phyloP scores from a whole-genome alignment of 1,140 invertebrate species.

The Micrasema longulum region DNA sequence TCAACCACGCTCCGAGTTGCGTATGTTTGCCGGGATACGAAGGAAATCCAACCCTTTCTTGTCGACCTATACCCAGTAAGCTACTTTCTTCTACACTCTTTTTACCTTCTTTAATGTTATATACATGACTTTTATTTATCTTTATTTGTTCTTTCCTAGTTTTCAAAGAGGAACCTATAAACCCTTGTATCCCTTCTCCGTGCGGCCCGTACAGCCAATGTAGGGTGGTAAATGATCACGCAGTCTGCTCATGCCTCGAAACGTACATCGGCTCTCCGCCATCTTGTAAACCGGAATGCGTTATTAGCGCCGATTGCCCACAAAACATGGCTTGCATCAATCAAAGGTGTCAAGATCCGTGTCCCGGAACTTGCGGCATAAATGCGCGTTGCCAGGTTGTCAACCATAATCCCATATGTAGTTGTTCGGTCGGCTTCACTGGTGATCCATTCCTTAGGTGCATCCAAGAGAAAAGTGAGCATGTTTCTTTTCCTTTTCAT shows the following conservation, averaged over 20 bases:
- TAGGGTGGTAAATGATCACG: conserved; percentile 72
- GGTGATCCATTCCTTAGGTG: conserved; percentile 83
- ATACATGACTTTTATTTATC: conserved; percentile 39
- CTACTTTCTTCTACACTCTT: conserved; percentile 41
- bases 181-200: conserved; percentile 77
- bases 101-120: conserved; percentile 15
- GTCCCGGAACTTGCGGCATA: conserved; percentile 77
- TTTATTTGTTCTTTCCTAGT: conserved; percentile 58
- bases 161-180: conserved; percentile 63
- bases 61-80: conserved; percentile 61
- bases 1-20: conserved; percentile 78
- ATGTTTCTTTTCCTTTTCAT: conserved; percentile 53
- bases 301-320: conserved; percentile 79
- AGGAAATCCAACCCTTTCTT: conserved; percentile 79
- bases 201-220: conserved; percentile 81
- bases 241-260: conserved; percentile 78
- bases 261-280: conserved; percentile 78
- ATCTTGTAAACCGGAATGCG: conserved; percentile 80
- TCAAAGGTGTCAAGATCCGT: conserved; percentile 82
- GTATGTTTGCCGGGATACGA: conserved; percentile 75
- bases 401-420: conserved; percentile 83
- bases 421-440: conserved; percentile 74
- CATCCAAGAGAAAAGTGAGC: conserved; percentile 71
- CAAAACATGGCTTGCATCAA: conserved; percentile 79
- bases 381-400: conserved; percentile 80